Evolutionary conservation across 2,888 invertebrate species (phyloP).

Genomic region (Merodon equestris): DNA sequence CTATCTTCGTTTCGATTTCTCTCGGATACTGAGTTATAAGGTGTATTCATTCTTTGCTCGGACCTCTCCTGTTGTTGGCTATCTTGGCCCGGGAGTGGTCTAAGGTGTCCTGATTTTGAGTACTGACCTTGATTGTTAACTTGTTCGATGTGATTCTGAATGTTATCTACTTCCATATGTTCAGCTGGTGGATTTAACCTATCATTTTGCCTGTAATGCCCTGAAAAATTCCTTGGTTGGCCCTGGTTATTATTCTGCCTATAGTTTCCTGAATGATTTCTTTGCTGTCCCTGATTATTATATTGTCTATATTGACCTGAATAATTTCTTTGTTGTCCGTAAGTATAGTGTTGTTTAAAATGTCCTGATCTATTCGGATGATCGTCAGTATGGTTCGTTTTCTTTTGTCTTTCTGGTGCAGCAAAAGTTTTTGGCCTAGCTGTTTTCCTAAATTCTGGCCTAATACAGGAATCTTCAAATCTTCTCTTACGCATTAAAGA

Average conservation of each 20-base stretch:
- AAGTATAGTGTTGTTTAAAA: not conserved
- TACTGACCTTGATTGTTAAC: slow-evolving; percentile 13
- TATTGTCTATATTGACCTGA: slow-evolving; percentile 4
- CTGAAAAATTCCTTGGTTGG: slow-evolving; percentile 9
- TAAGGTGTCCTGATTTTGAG: slow-evolving; percentile 11
- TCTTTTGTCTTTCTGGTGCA: slow-evolving; percentile 10
- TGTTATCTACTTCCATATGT: slow-evolving; percentile 9
- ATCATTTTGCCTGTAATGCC: not conserved
- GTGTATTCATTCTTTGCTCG: slow-evolving; percentile 10
- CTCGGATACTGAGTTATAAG: not conserved
- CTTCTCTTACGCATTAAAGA: slow-evolving; percentile 8
- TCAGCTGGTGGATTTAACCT: slow-evolving; percentile 4
- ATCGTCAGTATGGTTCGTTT: not conserved
- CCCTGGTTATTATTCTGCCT: slow-evolving; percentile 7
- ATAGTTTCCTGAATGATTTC: not conserved
- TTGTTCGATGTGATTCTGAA: not conserved
- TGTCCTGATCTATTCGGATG: slow-evolving; percentile 11
- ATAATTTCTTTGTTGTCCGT: slow-evolving; percentile 8
- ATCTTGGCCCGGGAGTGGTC: slow-evolving; percentile 12
- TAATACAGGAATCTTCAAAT: slow-evolving; percentile 18
- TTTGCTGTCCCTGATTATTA: slow-evolving; percentile 9
- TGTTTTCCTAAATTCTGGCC: slow-evolving; percentile 14
- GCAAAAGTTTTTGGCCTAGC: slow-evolving; percentile 15
- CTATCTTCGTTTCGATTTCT: not conserved
- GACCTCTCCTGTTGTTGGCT: slow-evolving; percentile 16